A percentile compares a stretch with the other conserved stretches of the same genome.
Conservation (phyloP, 2,797 vertebrate species). For the Dromococcyx pavoninus region DNA sequence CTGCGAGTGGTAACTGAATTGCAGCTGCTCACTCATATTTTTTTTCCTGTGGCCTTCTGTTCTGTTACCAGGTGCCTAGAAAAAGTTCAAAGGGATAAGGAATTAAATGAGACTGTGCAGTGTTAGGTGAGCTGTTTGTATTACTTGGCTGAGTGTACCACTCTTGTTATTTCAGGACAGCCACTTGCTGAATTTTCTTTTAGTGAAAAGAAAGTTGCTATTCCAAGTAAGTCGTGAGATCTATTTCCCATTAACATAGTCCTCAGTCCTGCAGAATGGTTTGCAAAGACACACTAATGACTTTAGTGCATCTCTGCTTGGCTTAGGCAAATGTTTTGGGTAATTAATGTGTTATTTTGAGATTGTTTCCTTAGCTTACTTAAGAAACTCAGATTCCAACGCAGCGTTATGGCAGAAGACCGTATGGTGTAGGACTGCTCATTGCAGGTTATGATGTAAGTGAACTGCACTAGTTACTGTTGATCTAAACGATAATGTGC, state of each 20-base stretch:
- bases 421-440: slow-evolving; percentile 95
- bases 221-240: not conserved
- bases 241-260: not conserved
- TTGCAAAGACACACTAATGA: not conserved
- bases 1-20: not conserved
- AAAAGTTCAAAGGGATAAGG: not conserved
- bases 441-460: slow-evolving; percentile 97
- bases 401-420: slow-evolving; percentile 93
- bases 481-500: not conserved
- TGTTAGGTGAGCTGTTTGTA: not conserved
- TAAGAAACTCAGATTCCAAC: slow-evolving; percentile 98
- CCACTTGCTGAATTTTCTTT: not conserved
- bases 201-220: not conserved
- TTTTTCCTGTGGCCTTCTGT: not conserved
- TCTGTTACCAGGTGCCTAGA: not conserved
- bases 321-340: not conserved
- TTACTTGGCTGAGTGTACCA: not conserved
- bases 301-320: not conserved
- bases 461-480: not conserved
- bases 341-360: not conserved
- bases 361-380: slow-evolving; percentile 70
- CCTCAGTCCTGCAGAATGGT: not conserved
- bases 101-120: not conserved
- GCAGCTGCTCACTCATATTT: not conserved
- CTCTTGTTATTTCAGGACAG: not conserved